Base-by-base conservation (phyloP, 1,140 invertebrate genomes). In the Cheumatopsyche charites region DNA sequence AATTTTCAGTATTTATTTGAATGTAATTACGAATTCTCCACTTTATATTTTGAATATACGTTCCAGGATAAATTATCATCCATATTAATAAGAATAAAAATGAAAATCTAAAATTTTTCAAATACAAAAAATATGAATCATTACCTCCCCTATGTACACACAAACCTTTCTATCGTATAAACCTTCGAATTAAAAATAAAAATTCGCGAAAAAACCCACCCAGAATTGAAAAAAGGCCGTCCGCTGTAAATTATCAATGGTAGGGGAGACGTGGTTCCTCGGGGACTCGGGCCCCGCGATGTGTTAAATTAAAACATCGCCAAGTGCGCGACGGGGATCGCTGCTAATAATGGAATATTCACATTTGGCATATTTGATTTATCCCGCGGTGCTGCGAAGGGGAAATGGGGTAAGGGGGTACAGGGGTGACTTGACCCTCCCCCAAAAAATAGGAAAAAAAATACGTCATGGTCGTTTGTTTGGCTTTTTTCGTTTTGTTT, bases 241-340 rank as follows among this genome's bases (percentile, higher is more conserved):
- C 68, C 65, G 74, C 45, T 73, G 74, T 75, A 73, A 75, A 75
- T 75, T 75, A 75, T 73, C 74, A 75, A 75, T 75, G 72, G 25
- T 25, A 25, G 68, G 49, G 15, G 13, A 15, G 49, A n/a, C n/a
- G n/a, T n/a, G n/a, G n/a, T n/a, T 36, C 41, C 66, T 47, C 55
- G 11, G 52, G 69, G 41, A 29, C 19, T 49, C 45, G 17, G 42
- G 73, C 42, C 29, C 29, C 68, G 67, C 71, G 70, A 72, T 75
- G 74, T 75, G 74, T 75, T 75, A 75, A 75, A 75, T 75, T 75
- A 75, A 75, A 75, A 75, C 74, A 75, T 75, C 71, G 74, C 62
- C 73, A 72, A 75, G 69, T 75, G n/a, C 65, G 73, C 61, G 15
- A 13, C 55, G 21, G 21, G 55, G 67, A 3, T 67, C 29, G 1